These are phyloP conservation scores for Leptopilina myrica DNA, from an alignment of 2,888 invertebrate genomes.

Conservation along the genomic window DNA sequence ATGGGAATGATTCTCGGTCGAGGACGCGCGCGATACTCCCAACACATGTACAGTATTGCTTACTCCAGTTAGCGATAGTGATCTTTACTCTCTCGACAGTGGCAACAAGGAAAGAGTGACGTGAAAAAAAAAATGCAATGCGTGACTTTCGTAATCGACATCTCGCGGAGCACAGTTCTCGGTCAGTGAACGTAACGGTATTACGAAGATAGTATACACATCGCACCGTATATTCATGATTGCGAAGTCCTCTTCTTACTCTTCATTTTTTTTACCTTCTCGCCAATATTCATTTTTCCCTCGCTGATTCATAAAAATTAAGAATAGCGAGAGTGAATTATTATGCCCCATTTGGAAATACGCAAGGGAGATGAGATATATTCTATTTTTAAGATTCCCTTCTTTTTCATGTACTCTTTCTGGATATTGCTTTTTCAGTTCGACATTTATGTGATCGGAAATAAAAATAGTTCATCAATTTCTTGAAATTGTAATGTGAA, in stretches of 20 bases:
- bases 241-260: slow-evolving; percentile 19
- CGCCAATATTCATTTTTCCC: too few relatives aligned
- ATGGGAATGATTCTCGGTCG: slow-evolving; percentile 45
- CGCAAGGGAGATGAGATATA: too few relatives aligned
- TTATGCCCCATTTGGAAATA: too few relatives aligned
- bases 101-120: slow-evolving; percentile 26
- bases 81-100: slow-evolving; percentile 18
- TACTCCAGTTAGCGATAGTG: slow-evolving; percentile 25
- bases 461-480: too few relatives aligned
- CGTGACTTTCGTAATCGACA: slow-evolving; percentile 60
- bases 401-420: too few relatives aligned
- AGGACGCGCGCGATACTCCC: slow-evolving; percentile 36
- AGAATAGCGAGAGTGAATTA: background rate
- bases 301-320: slow-evolving; percentile 37
- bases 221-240: background rate
- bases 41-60: background rate
- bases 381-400: too few relatives aligned
- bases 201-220: slow-evolving; percentile 38
- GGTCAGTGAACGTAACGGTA: slow-evolving; percentile 73
- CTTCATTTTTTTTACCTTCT: background rate
- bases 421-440: too few relatives aligned
- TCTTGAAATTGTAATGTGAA: too few relatives aligned
- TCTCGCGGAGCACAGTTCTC: slow-evolving; percentile 55
- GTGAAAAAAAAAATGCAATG: slow-evolving; percentile 45
- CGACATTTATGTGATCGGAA: too few relatives aligned